Evolutionary conservation across 2,797 vertebrate genomes (phyloP).

Genomic region (Crenichthys baileyi): DNA sequence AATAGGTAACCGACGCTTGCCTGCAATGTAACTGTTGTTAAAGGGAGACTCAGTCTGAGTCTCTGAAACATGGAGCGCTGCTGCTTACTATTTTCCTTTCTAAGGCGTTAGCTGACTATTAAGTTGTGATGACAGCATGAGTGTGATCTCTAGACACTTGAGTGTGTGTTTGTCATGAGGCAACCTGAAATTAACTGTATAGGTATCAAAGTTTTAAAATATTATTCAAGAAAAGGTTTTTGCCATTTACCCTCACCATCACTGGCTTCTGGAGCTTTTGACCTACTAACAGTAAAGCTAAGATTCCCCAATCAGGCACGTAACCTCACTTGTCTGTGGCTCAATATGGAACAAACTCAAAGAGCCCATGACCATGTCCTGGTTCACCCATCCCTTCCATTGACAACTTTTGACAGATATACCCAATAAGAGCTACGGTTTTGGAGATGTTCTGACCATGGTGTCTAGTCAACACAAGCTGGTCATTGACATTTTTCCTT

Average conservation of each 20-base stretch:
- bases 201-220: not conserved
- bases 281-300: not conserved
- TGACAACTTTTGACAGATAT: not conserved
- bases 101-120: conserved; percentile 57
- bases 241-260: not conserved
- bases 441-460: not conserved
- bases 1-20: conserved; percentile 81
- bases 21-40: conserved; percentile 77
- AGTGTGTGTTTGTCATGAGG: conserved; percentile 26
- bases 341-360: not conserved
- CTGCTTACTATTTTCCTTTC: conserved; percentile 61
- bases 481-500: not conserved
- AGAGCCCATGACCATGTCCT: not conserved
- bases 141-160: conserved; percentile 48
- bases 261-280: not conserved
- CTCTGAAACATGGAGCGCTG: conserved; percentile 64
- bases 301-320: not conserved
- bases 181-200: not conserved
- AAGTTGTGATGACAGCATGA: conserved; percentile 61
- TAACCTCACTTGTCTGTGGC: not conserved
- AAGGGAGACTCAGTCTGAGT: conserved; percentile 65
- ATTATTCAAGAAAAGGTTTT: not conserved
- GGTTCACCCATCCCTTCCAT: not conserved
- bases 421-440: not conserved
- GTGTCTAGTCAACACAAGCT: not conserved